Evolutionary conservation across 2,797 vertebrate genomes (phyloP).

Genomic region (Pantherophis vulpinus): DNA sequence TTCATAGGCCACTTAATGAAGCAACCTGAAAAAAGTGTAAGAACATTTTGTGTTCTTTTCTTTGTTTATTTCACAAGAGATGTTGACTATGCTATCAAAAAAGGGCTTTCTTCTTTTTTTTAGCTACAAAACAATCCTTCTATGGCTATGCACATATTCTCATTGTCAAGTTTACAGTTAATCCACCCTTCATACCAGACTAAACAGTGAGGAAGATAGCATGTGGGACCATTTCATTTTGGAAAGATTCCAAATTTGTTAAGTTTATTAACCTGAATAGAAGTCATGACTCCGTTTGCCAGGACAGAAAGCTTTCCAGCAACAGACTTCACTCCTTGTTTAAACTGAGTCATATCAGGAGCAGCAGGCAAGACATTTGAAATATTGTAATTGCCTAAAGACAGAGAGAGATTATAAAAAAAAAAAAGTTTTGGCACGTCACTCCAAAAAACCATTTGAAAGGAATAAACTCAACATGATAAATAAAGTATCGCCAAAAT

Average conservation of each 20-base stretch:
- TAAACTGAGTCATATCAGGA: conserved; percentile 93
- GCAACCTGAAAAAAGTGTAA: neutral
- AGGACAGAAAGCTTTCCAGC: conserved; percentile 93
- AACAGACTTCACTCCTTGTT: conserved; percentile 87
- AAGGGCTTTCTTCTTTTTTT: neutral
- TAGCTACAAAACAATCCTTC: neutral
- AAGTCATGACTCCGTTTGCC: conserved; percentile 91
- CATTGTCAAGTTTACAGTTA: neutral
- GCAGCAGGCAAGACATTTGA: conserved; percentile 83
- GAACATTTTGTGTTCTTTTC: neutral
- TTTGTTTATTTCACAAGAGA: neutral
- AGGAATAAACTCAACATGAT: neutral
- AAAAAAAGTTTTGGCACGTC: neutral
- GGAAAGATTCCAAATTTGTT: neutral
- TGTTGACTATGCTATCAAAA: neutral
- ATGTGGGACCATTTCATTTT: neutral
- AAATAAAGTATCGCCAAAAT: neutral
- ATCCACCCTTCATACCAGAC: neutral
- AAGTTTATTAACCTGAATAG: conserved; percentile 85
- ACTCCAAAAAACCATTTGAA: neutral
- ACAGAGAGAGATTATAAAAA: conserved; percentile 10
- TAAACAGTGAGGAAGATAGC: neutral
- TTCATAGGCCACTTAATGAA: neutral
- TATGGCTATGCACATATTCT: neutral
- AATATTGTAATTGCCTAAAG: conserved; percentile 83